A percentile compares a stretch with the other conserved stretches of the same genome.
phyloP scores from a whole-genome alignment of 2,113 vertebrate genomes.

The Paedocypris sp. region DNA sequence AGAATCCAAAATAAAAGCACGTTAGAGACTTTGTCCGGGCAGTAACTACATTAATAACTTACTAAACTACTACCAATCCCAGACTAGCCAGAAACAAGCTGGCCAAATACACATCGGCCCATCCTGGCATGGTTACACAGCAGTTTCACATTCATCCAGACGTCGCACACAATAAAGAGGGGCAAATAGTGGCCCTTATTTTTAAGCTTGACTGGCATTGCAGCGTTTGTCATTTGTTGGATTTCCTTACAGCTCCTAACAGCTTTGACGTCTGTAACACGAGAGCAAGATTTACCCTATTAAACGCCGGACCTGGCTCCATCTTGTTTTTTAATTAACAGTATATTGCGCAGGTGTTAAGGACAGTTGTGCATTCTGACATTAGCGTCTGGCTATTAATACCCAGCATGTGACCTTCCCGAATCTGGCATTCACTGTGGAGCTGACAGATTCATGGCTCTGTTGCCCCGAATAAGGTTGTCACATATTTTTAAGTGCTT shows the following conservation, averaged over 20 bases:
- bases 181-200: neutral
- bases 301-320: slow-evolving; percentile 15
- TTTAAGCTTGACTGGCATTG: neutral
- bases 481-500: slow-evolving; percentile 44
- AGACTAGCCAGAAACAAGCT: too few relatives aligned
- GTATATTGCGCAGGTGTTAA: slow-evolving; percentile 37
- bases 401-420: slow-evolving; percentile 42
- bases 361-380: slow-evolving; percentile 42
- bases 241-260: neutral
- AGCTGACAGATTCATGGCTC: slow-evolving; percentile 47
- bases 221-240: slow-evolving; percentile 18
- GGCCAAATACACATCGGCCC: too few relatives aligned
- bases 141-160: too few relatives aligned
- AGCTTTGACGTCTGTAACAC: slow-evolving; percentile 35
- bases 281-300: slow-evolving; percentile 21
- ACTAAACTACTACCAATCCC: too few relatives aligned
- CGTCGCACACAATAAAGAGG: neutral
- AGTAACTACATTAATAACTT: too few relatives aligned
- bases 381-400: slow-evolving; percentile 40
- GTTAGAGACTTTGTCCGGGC: too few relatives aligned
- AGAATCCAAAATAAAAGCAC: too few relatives aligned
- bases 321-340: slow-evolving; percentile 44
- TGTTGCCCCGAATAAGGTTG: slow-evolving; percentile 47
- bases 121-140: too few relatives aligned
- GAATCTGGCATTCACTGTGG: slow-evolving; percentile 29